These are phyloP conservation scores for Xiphorhynchus elegans DNA, from an alignment of 2,113 vertebrate genomes.

Conservation along the genomic window DNA sequence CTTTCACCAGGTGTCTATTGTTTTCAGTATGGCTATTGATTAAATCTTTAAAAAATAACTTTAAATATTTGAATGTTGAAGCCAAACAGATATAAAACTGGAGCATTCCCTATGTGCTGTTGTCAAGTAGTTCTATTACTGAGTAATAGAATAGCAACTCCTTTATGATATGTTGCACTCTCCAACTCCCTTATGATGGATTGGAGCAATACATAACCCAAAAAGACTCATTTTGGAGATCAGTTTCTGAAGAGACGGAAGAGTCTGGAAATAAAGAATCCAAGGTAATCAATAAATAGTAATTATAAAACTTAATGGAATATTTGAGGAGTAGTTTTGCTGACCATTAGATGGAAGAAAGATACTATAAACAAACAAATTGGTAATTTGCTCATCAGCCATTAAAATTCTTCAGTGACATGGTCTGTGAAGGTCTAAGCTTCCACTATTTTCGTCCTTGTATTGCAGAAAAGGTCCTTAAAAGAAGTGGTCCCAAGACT, in stretches of 20 bases:
- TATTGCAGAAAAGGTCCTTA: background rate
- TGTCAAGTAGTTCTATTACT: background rate
- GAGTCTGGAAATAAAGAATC: background rate
- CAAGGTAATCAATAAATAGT: background rate
- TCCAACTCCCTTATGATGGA: background rate
- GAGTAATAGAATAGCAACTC: background rate
- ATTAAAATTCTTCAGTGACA: background rate
- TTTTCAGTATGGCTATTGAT: background rate
- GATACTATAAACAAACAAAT: background rate
- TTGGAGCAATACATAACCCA: background rate
- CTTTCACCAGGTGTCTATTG: background rate
- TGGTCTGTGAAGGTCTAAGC: background rate
- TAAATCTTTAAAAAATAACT: background rate
- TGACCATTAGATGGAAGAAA: background rate
- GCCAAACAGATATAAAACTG: background rate
- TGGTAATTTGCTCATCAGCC: background rate
- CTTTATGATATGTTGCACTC: background rate
- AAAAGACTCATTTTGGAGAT: constrained; percentile 6
- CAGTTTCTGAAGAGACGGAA: background rate
- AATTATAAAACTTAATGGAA: constrained; percentile 8
- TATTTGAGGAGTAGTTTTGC: background rate
- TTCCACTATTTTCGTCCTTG: background rate
- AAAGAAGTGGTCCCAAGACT: background rate
- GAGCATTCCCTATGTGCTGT: background rate
- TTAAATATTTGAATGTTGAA: background rate